phyloP scores from a whole-genome alignment of 2,888 invertebrate genomes.

The Philonicus albiceps region DNA sequence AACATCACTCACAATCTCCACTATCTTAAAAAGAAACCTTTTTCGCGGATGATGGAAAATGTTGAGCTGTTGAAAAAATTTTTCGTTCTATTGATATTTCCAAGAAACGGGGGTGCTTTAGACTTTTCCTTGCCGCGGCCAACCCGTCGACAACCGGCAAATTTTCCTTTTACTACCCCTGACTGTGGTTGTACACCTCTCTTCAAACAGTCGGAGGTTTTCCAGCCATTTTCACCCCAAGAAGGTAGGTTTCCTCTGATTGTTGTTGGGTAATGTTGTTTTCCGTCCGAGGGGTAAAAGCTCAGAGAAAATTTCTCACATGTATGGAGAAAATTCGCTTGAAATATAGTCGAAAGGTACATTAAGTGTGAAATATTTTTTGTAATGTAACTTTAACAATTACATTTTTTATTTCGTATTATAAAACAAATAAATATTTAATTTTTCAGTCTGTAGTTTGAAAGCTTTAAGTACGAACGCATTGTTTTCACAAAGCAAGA shows the following conservation, averaged over 20 bases:
- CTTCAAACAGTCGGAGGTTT: not conserved
- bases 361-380: not conserved
- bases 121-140: not conserved
- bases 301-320: not conserved
- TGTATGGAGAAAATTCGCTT: not conserved
- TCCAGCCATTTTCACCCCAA: not conserved
- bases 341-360: not conserved
- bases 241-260: not conserved
- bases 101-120: not conserved
- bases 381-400: not conserved
- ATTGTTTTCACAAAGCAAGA: not conserved
- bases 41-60: not conserved
- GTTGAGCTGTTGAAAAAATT: not conserved
- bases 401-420: not conserved
- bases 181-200: not conserved
- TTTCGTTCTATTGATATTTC: conserved; percentile 12
- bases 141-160: not conserved
- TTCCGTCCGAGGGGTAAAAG: not conserved
- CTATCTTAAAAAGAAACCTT: not conserved
- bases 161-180: not conserved
- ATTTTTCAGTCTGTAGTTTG: too few species aligned
- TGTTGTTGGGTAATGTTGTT: not conserved
- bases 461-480: too few species aligned
- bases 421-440: not conserved
- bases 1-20: not conserved